Base-by-base conservation (phyloP, 2,888 invertebrate species). In the Oscheius onirici region DNA sequence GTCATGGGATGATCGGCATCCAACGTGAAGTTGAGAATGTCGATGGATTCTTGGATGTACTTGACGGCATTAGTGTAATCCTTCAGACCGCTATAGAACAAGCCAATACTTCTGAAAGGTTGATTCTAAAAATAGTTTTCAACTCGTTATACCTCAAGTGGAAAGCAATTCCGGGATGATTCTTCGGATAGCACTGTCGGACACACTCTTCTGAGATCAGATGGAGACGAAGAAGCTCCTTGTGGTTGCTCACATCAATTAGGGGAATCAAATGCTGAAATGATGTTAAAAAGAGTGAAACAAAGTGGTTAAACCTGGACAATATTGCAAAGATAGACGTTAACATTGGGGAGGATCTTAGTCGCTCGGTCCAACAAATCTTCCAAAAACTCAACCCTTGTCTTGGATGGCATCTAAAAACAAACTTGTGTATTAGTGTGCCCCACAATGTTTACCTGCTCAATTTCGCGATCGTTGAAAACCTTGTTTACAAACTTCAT, bases 81-180 rank as follows among this genome's bases (percentile, higher is more conserved):
- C 24, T 57, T 69, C 1, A 78, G 11, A n/a, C 70, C 63, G 5
- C 49, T 68, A 15, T 67, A 67, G 65, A 81, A 83, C 6, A 80
- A 69, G 26, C 76, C 84, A 46, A 80, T 79, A 55, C 82, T 80
- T 11, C 76, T 68, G 49, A 41, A 60, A 2, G 10, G 15, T 41
- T 10, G 22, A 0, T 26, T 44, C 13, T 17, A 44, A 54, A 17
- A 26, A 2, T 6, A 26, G 44, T n/a, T n/a, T n/a, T n/a, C n/a
- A n/a, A n/a, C 17, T 46, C 24, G 24, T 24, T 43, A 3, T 46
- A 71, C 71, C 80, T 55, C 13, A 84, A 71, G 63, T 86, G 84
- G 69, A 84, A 86, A 13, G 82, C 83, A n/a, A 85, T 54, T 1
- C 83, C 85, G 13, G 86, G 86, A 71, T 86, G 86, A 69, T 82